Evolutionary conservation across 2,113 vertebrate species (phyloP), one percentile per base, ranked within the genome.

Genomic region (Megaceryle torquata): DNA sequence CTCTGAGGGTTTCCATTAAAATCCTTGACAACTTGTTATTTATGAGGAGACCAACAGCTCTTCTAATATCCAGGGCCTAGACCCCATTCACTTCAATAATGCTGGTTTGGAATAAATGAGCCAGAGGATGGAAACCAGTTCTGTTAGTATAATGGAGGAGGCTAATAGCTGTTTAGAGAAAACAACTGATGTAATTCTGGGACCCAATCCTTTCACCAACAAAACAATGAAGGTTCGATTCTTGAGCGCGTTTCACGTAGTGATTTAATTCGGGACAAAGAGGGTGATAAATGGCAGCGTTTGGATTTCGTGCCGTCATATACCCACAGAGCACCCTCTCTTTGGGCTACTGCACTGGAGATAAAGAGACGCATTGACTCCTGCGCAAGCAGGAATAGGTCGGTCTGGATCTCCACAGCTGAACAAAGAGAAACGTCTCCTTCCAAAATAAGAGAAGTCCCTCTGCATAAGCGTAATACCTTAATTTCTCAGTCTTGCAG

Each of bases 1-100:
- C 97, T 94, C 95, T 63, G 63, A 95, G 89, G 92, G 90, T 92
- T 97, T 95, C 97, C 95, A 96, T 97, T 97, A 97, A 97, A 97
- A 96, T 87, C 95, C 82, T 79, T 96, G 97, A 96, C 96, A 97
- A 93, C 76, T 77, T 61, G 91, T 95, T 97, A 97, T 98, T 97
- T 98, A 97, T 86, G 95, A 95, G 86, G 25, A 29, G 91, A 74
- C 74, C 86, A 88, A 61, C 84, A 88, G 82, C 28, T 76, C 94
- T 68, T 80, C 95, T 97, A 89, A 95, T 92, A 95, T 92, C 92
- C 89, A 91, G 83, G 93, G 84, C 91, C 75, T 86, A 67, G 94
- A 95, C 84, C 93, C 65, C 56, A 25, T 96, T 96, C 92, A 88
- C 71, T 96, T 80, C 91, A 22, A 83, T 85, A 88, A 90, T 65